Percentiles rank a stretch among this genome's conserved stretches.
Conservation (phyloP, 2,797 vertebrate species). For the Acestrorhynchus altus region DNA sequence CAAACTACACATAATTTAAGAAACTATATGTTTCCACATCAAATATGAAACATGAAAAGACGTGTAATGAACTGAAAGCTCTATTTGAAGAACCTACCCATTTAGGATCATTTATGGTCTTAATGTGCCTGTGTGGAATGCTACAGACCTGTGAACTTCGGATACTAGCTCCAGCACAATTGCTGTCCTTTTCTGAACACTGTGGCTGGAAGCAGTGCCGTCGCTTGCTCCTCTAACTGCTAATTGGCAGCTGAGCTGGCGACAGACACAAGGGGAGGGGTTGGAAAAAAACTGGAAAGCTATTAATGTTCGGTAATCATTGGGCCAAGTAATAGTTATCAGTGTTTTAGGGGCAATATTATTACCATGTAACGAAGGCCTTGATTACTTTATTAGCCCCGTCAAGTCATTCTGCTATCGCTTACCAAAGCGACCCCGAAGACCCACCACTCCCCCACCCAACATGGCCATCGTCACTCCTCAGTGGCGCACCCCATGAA, state of each 20-base stretch:
- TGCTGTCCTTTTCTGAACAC: slow-evolving; percentile 44
- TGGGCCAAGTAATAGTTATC: slow-evolving; percentile 78
- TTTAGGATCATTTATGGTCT: background rate
- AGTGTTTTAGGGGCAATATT: slow-evolving; percentile 83
- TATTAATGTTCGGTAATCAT: slow-evolving; percentile 78
- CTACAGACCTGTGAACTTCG: background rate
- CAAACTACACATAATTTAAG: too few relatives aligned
- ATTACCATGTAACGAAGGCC: slow-evolving; percentile 82
- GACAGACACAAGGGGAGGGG: slow-evolving; percentile 30
- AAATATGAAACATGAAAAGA: background rate
- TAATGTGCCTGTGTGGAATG: background rate
- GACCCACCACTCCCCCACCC: slow-evolving; percentile 62
- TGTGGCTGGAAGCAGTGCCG: slow-evolving; percentile 9
- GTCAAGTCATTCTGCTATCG: slow-evolving; percentile 80
- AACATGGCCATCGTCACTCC: slow-evolving; percentile 59
- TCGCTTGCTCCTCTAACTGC: slow-evolving; percentile 56
- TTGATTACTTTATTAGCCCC: slow-evolving; percentile 84
- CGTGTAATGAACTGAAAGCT: background rate
- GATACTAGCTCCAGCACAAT: background rate
- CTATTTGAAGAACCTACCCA: too few relatives aligned
- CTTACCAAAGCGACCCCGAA: slow-evolving; percentile 77
- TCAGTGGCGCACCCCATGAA: slow-evolving; percentile 68
- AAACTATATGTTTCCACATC: too few relatives aligned
- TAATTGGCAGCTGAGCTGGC: slow-evolving; percentile 65
- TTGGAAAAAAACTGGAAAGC: slow-evolving; percentile 63